A percentile compares a stretch with the other conserved stretches of the same genome.
Conservation (phyloP, 30 jellyfish, hydroid and myxozoan genomes). For the Hydractinia symbiolongicarpus region DNA sequence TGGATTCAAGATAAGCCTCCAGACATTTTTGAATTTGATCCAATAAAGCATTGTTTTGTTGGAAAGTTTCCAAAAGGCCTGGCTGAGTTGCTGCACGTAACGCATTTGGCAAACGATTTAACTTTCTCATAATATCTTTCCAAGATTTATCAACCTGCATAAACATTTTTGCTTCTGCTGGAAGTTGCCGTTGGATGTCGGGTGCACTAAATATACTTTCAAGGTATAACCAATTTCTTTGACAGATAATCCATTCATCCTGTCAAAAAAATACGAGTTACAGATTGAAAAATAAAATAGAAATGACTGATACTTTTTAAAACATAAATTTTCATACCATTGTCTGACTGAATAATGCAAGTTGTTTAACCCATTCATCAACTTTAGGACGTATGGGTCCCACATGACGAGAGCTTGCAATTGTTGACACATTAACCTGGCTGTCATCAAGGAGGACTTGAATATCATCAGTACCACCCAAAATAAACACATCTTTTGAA, state of each 20-base stretch:
- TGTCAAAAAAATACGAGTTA: background rate
- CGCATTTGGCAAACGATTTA: conserved; percentile 90
- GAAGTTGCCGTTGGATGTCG: conserved; percentile 92
- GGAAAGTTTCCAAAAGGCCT: conserved; percentile 86
- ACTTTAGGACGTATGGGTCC: conserved; percentile 96
- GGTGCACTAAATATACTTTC: conserved; percentile 99
- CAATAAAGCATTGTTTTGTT: conserved; percentile 70
- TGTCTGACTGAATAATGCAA: conserved; percentile 87
- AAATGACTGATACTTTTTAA: background rate
- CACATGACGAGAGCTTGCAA: conserved; percentile 98
- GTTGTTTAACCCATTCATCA: conserved; percentile 96
- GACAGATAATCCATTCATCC: conserved; percentile 99
- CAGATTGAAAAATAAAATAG: background rate
- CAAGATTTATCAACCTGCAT: conserved; percentile 98
- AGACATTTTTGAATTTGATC: conserved; percentile 98
- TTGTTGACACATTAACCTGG: conserved; percentile 90
- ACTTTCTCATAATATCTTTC: conserved; percentile 97
- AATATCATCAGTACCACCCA: conserved; percentile 96
- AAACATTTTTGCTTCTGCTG: conserved; percentile 99
- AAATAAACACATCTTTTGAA: conserved; percentile 87
- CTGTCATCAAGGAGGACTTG: conserved; percentile 93
- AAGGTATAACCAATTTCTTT: conserved; percentile 93
- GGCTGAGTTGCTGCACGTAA: conserved; percentile 99
- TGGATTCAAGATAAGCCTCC: conserved; percentile 95
- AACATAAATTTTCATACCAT: conserved; percentile 43